Evolutionary conservation across 1,140 invertebrate genomes (phyloP).

Genomic region (Zaprionus camerounensis): DNA sequence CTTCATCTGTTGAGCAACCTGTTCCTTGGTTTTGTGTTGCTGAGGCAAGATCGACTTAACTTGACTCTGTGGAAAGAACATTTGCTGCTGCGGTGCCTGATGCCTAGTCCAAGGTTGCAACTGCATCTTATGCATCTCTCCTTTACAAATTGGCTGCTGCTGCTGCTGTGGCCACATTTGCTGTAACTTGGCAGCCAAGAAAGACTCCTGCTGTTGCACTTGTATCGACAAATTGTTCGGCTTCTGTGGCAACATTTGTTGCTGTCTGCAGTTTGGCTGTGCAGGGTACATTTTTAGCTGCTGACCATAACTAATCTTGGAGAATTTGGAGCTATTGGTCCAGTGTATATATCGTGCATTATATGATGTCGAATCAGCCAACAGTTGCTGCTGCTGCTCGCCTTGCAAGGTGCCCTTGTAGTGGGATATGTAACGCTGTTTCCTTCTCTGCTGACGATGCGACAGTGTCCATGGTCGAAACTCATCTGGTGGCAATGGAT

Average conservation of each 20-base stretch:
- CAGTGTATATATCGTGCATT: neutral
- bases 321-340: neutral
- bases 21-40: too few relatives aligned
- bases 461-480: neutral
- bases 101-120: neutral
- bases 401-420: neutral
- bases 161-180: neutral
- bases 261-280: neutral
- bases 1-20: too few relatives aligned
- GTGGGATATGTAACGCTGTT: neutral
- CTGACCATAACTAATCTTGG: neutral
- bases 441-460: neutral
- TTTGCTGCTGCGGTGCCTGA: too few relatives aligned
- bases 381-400: neutral
- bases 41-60: too few relatives aligned
- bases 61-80: too few relatives aligned
- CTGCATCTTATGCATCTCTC: neutral
- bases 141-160: neutral
- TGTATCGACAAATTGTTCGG: neutral
- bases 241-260: neutral
- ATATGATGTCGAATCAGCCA: neutral
- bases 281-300: neutral
- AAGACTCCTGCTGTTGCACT: neutral
- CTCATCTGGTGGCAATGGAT: slow-evolving; percentile 37
- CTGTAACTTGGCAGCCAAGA: neutral